Evolutionary conservation across 2,888 invertebrate species (phyloP), one percentile per base, ranked within the genome.

Genomic region (Parapristionchus giblindavisi): DNA sequence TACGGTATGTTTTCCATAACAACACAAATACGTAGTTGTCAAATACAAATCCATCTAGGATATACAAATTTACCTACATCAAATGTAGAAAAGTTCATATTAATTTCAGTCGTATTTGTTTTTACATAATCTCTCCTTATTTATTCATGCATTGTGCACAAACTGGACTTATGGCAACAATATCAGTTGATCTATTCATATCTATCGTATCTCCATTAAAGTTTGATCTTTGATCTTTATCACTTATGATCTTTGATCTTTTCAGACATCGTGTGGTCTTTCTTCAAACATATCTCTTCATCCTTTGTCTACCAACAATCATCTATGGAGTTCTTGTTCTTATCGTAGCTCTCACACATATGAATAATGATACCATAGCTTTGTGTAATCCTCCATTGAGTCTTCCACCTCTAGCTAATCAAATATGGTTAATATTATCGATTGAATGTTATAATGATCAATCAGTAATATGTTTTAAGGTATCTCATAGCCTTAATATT

Each of bases 131-230:
- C 29, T 34, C 68, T 1, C 11, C 36, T 17, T 32, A 36, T 27
- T 24, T 68, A 32, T 68, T 68, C 52, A 68, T 68, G 68, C 68
- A 68, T 32, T 68, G 68, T 52, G 68, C 52, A 21, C 68, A 68
- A 27, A 68, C 68, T 11, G 68, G 68, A 34, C 24, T 68, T 4
- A 68, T 68, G 68, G 68, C 68, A 8, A 36, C 68, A 17, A 68
- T 68, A 11, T 68, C 68, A 17, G 52, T 52, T 11, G 68, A 68
- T 68, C 24, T 68, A n/a, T 52, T 51, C 24, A 51, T 68, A 3
- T 68, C 68, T 24, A 68, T 68, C 36, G 52, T 68, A 34, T 68
- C 52, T 27, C 68, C 68, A 1, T 24, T 68, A 11, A 68, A 29
- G 68, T n/a, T 27, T 1, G 1, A 11, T 1, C 24, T 54, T 54